These are phyloP conservation scores for Laupala kohalensis DNA, from an alignment of 1,140 invertebrate genomes.

Conservation along the genomic window DNA sequence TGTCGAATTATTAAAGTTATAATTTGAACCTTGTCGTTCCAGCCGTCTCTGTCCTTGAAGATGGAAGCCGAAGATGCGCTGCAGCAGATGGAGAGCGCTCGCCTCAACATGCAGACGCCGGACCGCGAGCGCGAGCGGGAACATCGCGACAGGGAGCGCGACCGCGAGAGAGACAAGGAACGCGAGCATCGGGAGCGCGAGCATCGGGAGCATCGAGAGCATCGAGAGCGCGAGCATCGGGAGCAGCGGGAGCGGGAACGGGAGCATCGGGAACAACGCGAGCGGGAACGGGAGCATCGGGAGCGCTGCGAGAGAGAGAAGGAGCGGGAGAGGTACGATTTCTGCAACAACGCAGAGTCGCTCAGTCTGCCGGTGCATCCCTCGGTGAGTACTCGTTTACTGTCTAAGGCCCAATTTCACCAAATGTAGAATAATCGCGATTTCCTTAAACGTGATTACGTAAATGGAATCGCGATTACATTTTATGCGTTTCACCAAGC, in stretches of 20 bases:
- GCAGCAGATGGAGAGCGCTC: conserved; percentile 6
- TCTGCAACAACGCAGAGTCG: conserved; percentile 17
- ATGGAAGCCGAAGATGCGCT: conserved; percentile 9
- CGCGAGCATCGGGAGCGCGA: not conserved
- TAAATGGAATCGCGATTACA: no score
- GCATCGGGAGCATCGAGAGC: not conserved
- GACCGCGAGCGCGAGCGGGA: conserved; percentile 5
- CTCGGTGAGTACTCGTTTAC: no score
- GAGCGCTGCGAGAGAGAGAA: conserved; percentile 9
- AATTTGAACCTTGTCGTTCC: not conserved
- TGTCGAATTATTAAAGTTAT: no score
- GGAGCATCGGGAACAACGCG: no score
- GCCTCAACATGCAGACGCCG: conserved; percentile 7
- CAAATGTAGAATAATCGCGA: no score
- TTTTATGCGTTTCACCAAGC: no score
- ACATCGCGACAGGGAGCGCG: conserved; percentile 3
- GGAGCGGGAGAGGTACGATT: conserved; percentile 12
- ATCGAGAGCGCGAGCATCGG: not conserved
- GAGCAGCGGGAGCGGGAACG: not conserved
- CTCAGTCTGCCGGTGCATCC: conserved; percentile 22
- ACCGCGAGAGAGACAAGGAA: not conserved
- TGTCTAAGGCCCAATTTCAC: no score
- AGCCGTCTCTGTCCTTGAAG: conserved; percentile 11
- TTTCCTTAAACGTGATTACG: no score
- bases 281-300: conserved; percentile 9